Base-by-base conservation (phyloP, 2,797 vertebrate genomes). In the Poecilia gillii region DNA sequence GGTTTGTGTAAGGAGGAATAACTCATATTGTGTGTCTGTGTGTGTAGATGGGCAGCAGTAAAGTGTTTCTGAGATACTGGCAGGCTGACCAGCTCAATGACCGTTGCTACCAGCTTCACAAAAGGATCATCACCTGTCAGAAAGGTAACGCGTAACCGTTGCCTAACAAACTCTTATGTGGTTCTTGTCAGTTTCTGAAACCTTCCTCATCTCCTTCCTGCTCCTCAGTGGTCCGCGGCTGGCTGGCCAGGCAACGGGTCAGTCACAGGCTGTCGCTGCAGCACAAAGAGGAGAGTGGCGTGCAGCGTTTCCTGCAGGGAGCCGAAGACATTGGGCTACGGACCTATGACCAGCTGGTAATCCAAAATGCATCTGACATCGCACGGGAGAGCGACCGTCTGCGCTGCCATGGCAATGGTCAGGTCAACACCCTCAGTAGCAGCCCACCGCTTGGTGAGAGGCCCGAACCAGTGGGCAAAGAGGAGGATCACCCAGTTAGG, bases 321-420 rank as follows among this genome's bases (percentile, higher is more conserved):
- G 97, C 98, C 28, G 99, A 99, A 93, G 98, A 99, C 85, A 97
- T 97, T 95, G 98, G 98, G 72, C 96, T 99, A 93, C 97, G 96
- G 85, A 97, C 97, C 76, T 99, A 99, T 0, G 98, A 99, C 81
- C 97, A 97, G 88, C 93, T 99, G 94, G 99, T 99, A 80, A 99
- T 99, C 92, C 99, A 99, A 93, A 99, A 99, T 49, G 99, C 99
- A 1, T 95, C 95, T 0, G 96, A 96, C 87, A 96, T 96, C 0
- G 94, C 96, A 1, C 85, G 96, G 20, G 96, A 96, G 86, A 96
- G 95, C 18, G 98, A 99, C 92, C 97, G 99, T 71, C 93, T 98
- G 93, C 97, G 98, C 87, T 95, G 94, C 28, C 96, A 97, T 83
- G 90, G 94, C 84, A 96, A 90, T 80, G 93, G 91, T 23, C 93